Evolutionary conservation across 1,140 invertebrate species (phyloP).

Genomic region (Lineus longissimus): DNA sequence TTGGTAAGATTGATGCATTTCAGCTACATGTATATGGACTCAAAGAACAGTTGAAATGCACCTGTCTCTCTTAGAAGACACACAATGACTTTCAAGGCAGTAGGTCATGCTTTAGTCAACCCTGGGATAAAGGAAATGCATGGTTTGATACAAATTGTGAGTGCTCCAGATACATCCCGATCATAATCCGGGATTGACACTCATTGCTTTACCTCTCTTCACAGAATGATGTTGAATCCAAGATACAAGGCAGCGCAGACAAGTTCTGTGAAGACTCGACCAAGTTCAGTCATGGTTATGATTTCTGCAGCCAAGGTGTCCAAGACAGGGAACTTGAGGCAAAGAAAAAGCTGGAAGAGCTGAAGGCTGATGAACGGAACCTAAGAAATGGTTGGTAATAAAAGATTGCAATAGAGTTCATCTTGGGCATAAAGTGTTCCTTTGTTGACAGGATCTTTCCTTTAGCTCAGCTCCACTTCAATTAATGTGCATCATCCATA

Average conservation of each 20-base stretch:
- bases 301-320: conserved; percentile 10
- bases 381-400: not conserved
- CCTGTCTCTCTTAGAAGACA: too few species aligned
- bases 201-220: not conserved
- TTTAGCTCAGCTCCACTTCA: too few species aligned
- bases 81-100: too few species aligned
- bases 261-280: conserved; percentile 13
- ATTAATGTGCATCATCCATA: too few species aligned
- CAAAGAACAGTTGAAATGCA: too few species aligned
- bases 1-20: not conserved
- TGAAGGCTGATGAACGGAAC: not conserved
- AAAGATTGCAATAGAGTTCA: not conserved
- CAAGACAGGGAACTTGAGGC: conserved; percentile 10
- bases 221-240: not conserved
- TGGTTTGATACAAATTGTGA: too few species aligned
- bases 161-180: too few species aligned
- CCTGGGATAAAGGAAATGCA: too few species aligned
- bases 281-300: conserved; percentile 13
- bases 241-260: not conserved
- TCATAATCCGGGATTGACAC: not conserved
- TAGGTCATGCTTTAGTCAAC: too few species aligned
- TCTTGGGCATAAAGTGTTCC: not conserved
- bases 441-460: not conserved
- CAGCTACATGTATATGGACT: too few species aligned
- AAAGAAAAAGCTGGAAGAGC: not conserved